These are phyloP conservation scores for Zingel zingel DNA, from an alignment of 2,113 vertebrate species.

Conservation along the genomic window DNA sequence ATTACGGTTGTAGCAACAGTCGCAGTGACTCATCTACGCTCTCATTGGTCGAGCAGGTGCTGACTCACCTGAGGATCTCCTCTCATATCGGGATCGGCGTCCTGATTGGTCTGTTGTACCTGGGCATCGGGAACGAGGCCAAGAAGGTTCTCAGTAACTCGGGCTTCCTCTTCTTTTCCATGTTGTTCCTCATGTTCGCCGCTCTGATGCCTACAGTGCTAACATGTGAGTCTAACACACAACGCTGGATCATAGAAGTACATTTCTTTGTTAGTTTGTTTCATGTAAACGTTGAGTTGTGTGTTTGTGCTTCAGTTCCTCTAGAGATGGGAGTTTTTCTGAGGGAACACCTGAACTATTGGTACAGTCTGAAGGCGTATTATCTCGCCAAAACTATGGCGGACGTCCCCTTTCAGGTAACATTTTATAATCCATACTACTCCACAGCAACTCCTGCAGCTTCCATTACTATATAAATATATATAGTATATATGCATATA, in stretches of 20 bases:
- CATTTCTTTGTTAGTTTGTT: neutral
- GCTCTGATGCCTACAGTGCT: constrained; percentile 98
- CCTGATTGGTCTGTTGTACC: constrained; percentile 94
- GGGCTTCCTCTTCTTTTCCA: constrained; percentile 98
- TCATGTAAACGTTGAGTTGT: neutral
- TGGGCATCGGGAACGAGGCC: constrained; percentile 95
- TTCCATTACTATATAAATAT: too few species aligned
- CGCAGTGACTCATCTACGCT: neutral
- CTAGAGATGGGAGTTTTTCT: constrained; percentile 95
- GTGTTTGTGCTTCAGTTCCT: constrained; percentile 86
- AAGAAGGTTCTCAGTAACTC: constrained; percentile 98
- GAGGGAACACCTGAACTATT: constrained; percentile 96
- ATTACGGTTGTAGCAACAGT: neutral
- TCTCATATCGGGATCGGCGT: constrained; percentile 95
- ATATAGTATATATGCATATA: too few species aligned
- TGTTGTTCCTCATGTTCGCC: constrained; percentile 98
- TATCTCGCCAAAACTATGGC: constrained; percentile 97
- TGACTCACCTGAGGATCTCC: constrained; percentile 94
- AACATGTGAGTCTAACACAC: constrained; percentile 89
- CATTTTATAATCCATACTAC: too few species aligned
- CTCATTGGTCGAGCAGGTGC: constrained; percentile 82
- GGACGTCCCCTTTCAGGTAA: constrained; percentile 90
- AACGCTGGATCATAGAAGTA: too few species aligned
- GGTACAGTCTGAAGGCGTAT: constrained; percentile 97
- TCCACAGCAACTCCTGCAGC: too few species aligned